phyloP scores from a whole-genome alignment of 1,140 invertebrate species.

The Drosophila grimshawi region DNA sequence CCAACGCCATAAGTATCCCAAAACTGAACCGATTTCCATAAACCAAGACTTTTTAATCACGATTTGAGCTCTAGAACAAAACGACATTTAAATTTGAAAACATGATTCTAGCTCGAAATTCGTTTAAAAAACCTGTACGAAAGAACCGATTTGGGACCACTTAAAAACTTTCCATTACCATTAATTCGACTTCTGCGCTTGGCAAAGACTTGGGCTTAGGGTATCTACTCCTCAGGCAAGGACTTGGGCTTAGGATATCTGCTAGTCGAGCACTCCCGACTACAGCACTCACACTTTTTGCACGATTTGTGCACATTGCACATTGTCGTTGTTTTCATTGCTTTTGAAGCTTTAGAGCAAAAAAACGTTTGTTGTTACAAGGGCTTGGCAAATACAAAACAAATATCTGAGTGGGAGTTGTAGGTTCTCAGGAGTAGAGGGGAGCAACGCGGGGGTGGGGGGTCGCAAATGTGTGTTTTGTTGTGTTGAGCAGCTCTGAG shows the following conservation, averaged over 20 bases:
- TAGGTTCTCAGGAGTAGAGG: too few species aligned
- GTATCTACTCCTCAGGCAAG: not conserved
- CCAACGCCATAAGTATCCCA: too few species aligned
- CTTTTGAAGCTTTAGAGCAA: conserved; percentile 58
- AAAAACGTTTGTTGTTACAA: conserved; percentile 61
- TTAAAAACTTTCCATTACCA: too few species aligned
- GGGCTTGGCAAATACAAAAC: conserved; percentile 28
- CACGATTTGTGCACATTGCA: conserved; percentile 63
- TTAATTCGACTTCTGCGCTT: too few species aligned
- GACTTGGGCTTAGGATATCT: not conserved
- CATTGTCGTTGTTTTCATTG: conserved; percentile 11
- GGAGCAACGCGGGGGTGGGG: not conserved
- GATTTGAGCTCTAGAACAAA: too few species aligned
- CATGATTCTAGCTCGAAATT: too few species aligned
- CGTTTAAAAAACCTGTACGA: too few species aligned
- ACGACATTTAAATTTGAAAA: too few species aligned
- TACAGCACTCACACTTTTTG: conserved; percentile 24
- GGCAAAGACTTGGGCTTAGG: too few species aligned
- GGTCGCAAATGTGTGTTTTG: not conserved
- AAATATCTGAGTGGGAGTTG: not conserved
- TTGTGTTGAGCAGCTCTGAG: conserved; percentile 40
- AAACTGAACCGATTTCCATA: too few species aligned
- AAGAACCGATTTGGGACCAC: too few species aligned
- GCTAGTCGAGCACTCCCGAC: not conserved
- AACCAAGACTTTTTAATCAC: too few species aligned